phyloP scores from a whole-genome alignment of 2,888 invertebrate species.

The Mythimna pallens region DNA sequence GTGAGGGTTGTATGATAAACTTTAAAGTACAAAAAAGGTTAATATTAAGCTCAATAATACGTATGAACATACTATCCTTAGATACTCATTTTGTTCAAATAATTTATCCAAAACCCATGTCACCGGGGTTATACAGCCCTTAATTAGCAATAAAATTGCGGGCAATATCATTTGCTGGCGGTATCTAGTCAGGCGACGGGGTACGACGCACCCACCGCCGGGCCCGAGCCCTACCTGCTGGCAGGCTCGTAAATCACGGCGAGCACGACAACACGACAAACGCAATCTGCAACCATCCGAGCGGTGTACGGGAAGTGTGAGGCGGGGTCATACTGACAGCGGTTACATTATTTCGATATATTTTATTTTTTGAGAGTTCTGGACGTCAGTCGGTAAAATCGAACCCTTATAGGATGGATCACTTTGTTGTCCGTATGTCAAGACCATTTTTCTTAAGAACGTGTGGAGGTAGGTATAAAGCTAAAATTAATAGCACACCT shows the following conservation, averaged over 20 bases:
- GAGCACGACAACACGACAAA: constrained; percentile 65
- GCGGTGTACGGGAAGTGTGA: constrained; percentile 40
- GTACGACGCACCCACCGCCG: constrained; percentile 40
- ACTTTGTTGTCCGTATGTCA: no score
- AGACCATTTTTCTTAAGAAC: no score
- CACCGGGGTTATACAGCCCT: constrained; percentile 2
- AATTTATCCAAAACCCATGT: neutral
- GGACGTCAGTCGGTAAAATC: no score
- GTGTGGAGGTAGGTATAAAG: no score
- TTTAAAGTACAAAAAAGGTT: constrained; percentile 6
- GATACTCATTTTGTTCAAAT: constrained; percentile 5
- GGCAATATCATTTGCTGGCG: constrained; percentile 47
- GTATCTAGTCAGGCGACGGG: constrained; percentile 50
- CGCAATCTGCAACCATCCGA: constrained; percentile 61
- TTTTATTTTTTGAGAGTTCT: neutral
- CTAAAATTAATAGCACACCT: no score
- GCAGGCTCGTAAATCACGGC: constrained; percentile 69
- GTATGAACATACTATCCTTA: neutral
- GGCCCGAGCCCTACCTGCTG: constrained; percentile 34
- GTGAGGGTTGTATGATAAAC: constrained; percentile 23
- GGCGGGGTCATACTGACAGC: constrained; percentile 31
- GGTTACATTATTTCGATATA: neutral
- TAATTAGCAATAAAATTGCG: constrained; percentile 54
- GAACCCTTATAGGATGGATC: no score
- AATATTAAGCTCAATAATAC: neutral